Base-by-base conservation (phyloP, 2,797 vertebrate species). In the Danio jaintianensis region DNA sequence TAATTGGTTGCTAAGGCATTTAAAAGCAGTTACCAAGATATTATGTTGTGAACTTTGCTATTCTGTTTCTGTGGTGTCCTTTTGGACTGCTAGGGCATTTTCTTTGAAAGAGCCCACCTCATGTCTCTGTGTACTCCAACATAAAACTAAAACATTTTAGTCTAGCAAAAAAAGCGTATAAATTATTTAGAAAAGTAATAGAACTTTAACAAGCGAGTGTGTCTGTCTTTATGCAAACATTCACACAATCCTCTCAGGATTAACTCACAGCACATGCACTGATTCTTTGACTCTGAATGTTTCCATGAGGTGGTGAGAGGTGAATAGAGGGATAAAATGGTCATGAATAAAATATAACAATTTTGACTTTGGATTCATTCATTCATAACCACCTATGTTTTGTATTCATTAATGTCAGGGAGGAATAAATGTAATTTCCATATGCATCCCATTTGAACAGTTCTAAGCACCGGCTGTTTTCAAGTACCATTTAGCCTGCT, bases 331-430 rank as follows among this genome's bases (percentile, higher is more conserved):
- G 68, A 75, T 67, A 36, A 53, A 38, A 78, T 42, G 29, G 79
- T 89, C 87, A 91, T 91, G 90, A 91, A 92, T 93, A 90, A 92
- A 90, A 90, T 87, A 92, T 88, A 18, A 16, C 45, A n/a, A 84
- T 87, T 84, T 84, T 63, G 84, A 84, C 85, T 82, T 88, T 91
- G 84, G 83, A 88, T 89, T 89, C 80, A 88, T 89, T 89, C 90
- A 89, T 90, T 91, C 89, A 89, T 89, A 89, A 86, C 85, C 87
- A 85, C 85, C 82, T 86, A 86, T 83, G 63, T 67, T 89, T 64
- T 88, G 90, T 90, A 90, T 91, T 88, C 84, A 87, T 56, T 78
- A 78, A 76, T 83, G 85, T 84, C 84, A 86, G 86, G 85, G 69
- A 53, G 83, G 86, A 84, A 82, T 79, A 64, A 84, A 87, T 42